Evolutionary conservation across 2,113 vertebrate species (phyloP), one percentile per base, ranked within the genome.

Genomic region (Polypterus senegalus): DNA sequence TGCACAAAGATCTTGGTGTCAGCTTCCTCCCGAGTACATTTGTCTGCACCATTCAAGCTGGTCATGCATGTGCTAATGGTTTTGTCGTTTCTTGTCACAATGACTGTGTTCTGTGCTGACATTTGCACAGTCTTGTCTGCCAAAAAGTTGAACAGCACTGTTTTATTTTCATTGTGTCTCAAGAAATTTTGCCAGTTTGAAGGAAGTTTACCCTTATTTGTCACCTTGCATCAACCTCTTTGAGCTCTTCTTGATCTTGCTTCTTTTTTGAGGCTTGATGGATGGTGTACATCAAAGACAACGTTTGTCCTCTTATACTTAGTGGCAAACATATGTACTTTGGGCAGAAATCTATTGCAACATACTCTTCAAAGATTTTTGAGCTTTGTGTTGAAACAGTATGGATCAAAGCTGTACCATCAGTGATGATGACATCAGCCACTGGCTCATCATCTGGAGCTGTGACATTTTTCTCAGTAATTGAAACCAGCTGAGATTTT

Each of bases 401-500:
- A 44, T 60, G 59, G 46, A 60, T 48, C 48, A 59, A 48, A 5
- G 57, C 57, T 65, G 63, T 59, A 6, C 57, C 57, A 52, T 65
- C 47, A n/a, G 48, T n/a, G 43, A 9, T 46, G 51, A 46, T 54
- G 47, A 7, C 51, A 55, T 53, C 63, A 46, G 49, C 63, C n/a
- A 8, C 52, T 61, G 64, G 58, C 55, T 60, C 58, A 9, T 3
- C 46, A 43, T 59, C 52, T 47, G 49, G 46, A 47, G 48, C 54
- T 44, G 8, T n/a, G 5, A 54, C 45, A 45, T 65, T 7, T 7
- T 57, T 27, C 47, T 65, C 63, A 54, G 54, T 27, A 5, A 54
- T 65, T 53, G 44, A 44, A 52, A 48, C 11, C 51, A 68, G 54
- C 52, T 66, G 64, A 49, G 59, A 68, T 56, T 61, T 62, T 46